A percentile compares a stretch with the other conserved stretches of the same genome.
Conservation (phyloP, 2,113 vertebrate species). For the Limanda limanda region DNA sequence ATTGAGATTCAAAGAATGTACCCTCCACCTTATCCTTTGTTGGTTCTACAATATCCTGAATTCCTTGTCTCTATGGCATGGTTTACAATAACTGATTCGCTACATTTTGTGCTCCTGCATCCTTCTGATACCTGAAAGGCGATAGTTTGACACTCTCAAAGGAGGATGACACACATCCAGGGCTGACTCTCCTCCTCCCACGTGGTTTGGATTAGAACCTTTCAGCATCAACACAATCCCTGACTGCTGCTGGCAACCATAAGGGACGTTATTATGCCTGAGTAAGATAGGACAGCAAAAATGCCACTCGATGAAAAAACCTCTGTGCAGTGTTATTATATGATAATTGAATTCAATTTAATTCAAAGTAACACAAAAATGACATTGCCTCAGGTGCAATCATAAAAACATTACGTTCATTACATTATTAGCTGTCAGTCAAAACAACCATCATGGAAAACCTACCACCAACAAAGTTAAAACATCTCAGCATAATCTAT, state of each 20-base stretch:
- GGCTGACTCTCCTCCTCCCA: conserved; percentile 2
- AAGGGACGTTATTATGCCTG: neutral
- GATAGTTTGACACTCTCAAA: conserved; percentile 11
- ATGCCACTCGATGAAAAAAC: neutral
- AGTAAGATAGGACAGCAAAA: neutral
- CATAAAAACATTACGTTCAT: too few relatives aligned
- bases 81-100: neutral
- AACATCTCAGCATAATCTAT: too few relatives aligned
- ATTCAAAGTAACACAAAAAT: neutral
- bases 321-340: neutral
- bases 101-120: conserved; percentile 8
- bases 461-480: too few relatives aligned
- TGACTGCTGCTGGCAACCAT: conserved; percentile 13
- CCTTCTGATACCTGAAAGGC: conserved; percentile 22
- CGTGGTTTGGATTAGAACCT: conserved; percentile 22
- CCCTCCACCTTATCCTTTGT: conserved; percentile 22
- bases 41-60: neutral
- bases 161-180: conserved; percentile 15
- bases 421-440: too few relatives aligned
- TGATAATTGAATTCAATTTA: neutral
- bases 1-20: conserved; percentile 6
- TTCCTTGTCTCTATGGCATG: neutral
- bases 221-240: conserved; percentile 11
- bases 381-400: neutral
- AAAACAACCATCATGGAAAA: too few relatives aligned